phyloP scores from a whole-genome alignment of 2,797 vertebrate species.

The Varecia variegata region DNA sequence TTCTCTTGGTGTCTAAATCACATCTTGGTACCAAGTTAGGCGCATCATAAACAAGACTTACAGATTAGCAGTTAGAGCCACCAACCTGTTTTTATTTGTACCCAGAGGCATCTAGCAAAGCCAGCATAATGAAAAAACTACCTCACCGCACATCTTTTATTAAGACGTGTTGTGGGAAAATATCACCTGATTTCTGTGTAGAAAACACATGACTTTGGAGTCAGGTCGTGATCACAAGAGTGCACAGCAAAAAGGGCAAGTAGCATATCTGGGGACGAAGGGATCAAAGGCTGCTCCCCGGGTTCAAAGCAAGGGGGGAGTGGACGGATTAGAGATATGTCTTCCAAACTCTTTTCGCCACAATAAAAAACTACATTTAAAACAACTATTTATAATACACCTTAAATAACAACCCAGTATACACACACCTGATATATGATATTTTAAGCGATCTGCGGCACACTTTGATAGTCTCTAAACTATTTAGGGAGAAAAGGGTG shows the following conservation, averaged over 20 bases:
- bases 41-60: constrained; percentile 39
- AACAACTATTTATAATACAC: not conserved
- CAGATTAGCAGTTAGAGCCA: constrained; percentile 23
- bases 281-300: not conserved
- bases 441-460: not conserved
- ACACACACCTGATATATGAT: not conserved
- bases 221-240: not conserved
- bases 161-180: not conserved
- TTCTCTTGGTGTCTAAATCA: constrained; percentile 69
- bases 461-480: not conserved
- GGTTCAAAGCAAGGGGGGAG: not conserved
- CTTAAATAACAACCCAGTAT: not conserved
- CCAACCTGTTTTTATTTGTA: constrained; percentile 20
- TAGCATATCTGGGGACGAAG: not conserved
- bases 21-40: constrained; percentile 55
- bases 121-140: not conserved
- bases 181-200: not conserved
- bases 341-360: not conserved
- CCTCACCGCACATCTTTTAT: not conserved
- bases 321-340: not conserved
- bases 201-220: not conserved
- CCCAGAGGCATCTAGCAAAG: not conserved
- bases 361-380: not conserved
- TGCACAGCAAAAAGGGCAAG: not conserved
- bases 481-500: not conserved